A percentile compares a stretch with the other conserved stretches of the same genome.
These are phyloP conservation scores for Pangasius larnaudii DNA, from an alignment of 2,797 vertebrate species.

Conservation along the genomic window DNA sequence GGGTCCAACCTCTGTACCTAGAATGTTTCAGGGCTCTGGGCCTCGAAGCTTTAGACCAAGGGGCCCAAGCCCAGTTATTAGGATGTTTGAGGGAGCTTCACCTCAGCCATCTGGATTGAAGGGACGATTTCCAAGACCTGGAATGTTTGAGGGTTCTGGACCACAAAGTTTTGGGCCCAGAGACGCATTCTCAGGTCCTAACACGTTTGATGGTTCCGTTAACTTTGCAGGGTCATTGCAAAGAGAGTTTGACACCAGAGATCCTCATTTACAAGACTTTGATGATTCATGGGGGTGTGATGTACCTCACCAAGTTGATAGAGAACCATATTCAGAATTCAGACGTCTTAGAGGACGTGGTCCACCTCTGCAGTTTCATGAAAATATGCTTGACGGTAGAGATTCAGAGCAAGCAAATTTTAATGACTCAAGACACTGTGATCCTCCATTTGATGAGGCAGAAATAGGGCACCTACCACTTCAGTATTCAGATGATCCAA, in stretches of 20 bases:
- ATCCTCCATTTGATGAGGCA: constrained; percentile 18
- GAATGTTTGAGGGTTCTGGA: constrained; percentile 63
- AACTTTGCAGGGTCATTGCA: constrained; percentile 52
- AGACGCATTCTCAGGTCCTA: constrained; percentile 64
- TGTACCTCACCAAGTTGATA: constrained; percentile 65
- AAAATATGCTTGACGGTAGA: constrained; percentile 20
- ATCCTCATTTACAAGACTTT: constrained; percentile 64
- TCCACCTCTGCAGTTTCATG: constrained; percentile 66
- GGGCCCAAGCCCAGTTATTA: constrained; percentile 63
- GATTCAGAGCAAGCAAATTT: not conserved
- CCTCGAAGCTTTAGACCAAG: constrained; percentile 50
- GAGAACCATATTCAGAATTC: constrained; percentile 52
- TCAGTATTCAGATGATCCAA: constrained; percentile 14
- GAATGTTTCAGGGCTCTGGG: constrained; percentile 63
- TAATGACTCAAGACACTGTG: constrained; percentile 18
- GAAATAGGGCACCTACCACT: not conserved
- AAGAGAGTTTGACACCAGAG: constrained; percentile 63
- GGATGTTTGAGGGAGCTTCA: constrained; percentile 51
- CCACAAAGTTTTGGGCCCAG: constrained; percentile 49
- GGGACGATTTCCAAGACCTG: constrained; percentile 48
- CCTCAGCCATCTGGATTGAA: constrained; percentile 18
- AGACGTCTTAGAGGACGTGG: constrained; percentile 67
- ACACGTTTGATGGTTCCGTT: constrained; percentile 45
- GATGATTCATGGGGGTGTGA: constrained; percentile 68
- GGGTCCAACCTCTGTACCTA: constrained; percentile 65